phyloP scores from a whole-genome alignment of 2,113 vertebrate genomes.

The Lophura nycthemera region DNA sequence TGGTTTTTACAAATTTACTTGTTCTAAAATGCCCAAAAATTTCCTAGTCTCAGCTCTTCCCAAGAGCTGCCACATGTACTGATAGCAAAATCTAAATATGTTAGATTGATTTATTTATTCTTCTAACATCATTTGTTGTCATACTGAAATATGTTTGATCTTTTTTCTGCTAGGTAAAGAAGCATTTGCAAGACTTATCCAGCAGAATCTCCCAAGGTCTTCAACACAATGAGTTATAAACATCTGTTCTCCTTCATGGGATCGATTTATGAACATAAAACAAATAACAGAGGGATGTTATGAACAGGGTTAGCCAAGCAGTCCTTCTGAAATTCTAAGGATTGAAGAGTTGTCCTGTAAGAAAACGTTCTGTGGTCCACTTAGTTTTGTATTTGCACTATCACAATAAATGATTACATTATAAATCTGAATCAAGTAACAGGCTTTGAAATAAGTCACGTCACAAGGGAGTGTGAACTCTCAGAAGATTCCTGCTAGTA shows the following conservation, averaged over 20 bases:
- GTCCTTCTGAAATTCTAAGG: neutral
- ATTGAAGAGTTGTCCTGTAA: neutral
- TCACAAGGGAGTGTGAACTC: neutral
- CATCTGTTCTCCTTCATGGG: neutral
- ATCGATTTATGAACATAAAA: neutral
- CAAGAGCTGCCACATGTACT: neutral
- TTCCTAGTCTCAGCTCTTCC: neutral
- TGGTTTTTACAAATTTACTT: neutral
- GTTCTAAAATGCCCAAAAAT: neutral
- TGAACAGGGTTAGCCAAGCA: neutral
- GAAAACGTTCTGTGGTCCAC: neutral
- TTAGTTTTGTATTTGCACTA: slow-evolving; percentile 25
- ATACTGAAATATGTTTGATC: neutral
- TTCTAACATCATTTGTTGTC: neutral
- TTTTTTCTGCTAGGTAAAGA: slow-evolving; percentile 87
- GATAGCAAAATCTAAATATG: neutral
- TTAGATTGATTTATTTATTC: neutral
- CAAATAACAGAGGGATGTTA: neutral
- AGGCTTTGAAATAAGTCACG: slow-evolving; percentile 7
- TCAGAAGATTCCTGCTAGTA: neutral
- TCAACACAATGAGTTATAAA: slow-evolving; percentile 93
- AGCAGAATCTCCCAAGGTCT: slow-evolving; percentile 90
- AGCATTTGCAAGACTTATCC: slow-evolving; percentile 93
- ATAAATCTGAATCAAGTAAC: neutral
- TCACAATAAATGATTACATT: neutral